A percentile compares a stretch with the other conserved stretches of the same genome.
Conservation (phyloP, 1,140 invertebrate species). For the Calycopis cecrops region DNA sequence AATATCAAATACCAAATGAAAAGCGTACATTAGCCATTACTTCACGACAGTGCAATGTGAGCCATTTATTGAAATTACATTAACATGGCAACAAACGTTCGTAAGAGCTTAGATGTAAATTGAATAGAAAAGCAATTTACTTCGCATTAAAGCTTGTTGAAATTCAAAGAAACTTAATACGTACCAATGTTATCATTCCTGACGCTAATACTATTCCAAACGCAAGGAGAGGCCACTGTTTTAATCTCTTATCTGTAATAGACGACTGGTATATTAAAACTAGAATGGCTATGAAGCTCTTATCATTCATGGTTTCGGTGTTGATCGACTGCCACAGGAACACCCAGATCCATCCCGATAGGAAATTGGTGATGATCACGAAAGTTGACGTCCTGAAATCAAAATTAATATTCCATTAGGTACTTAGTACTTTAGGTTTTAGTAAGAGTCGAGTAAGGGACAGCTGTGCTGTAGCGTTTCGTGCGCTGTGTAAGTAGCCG, state of each 20-base stretch:
- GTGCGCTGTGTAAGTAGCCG: no score
- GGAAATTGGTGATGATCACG: conserved; percentile 48
- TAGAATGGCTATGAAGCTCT: conserved; percentile 52
- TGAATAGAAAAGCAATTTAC: no score
- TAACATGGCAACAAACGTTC: not conserved
- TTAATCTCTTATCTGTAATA: conserved; percentile 42
- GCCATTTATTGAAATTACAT: not conserved
- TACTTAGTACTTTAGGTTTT: no score
- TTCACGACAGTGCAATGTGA: no score
- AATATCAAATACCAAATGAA: no score
- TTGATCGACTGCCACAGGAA: conserved; percentile 58
- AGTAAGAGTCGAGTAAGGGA: no score
- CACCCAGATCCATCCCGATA: conserved; percentile 59
- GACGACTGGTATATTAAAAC: conserved; percentile 66
- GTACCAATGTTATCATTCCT: conserved; percentile 57
- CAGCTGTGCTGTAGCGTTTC: no score
- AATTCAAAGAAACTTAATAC: conserved; percentile 19
- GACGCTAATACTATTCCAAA: conserved; percentile 49
- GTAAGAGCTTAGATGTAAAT: not conserved
- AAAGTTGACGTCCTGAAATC: conserved; percentile 54
- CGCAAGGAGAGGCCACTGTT: conserved; percentile 53
- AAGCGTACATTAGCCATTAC: no score
- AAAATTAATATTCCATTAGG: no score
- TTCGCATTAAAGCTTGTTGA: not conserved
- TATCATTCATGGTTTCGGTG: conserved; percentile 40